phyloP scores from a whole-genome alignment of 2,888 invertebrate genomes.

The Yponomeuta sedellus region DNA sequence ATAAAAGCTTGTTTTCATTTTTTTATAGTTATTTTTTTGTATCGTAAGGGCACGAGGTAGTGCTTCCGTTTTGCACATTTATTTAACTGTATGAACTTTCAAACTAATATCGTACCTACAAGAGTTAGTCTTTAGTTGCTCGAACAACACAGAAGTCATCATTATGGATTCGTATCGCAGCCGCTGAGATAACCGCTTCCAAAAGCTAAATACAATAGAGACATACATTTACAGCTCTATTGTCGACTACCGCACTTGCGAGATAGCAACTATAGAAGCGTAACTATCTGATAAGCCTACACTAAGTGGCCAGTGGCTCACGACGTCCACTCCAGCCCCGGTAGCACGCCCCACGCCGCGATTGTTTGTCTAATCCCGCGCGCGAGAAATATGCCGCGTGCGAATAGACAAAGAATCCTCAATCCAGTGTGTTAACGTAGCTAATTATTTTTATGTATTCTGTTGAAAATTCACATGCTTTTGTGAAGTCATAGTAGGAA shows the following conservation, averaged over 20 bases:
- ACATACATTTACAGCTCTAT: conserved; percentile 60
- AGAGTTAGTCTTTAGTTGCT: not conserved
- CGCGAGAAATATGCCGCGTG: too few species aligned
- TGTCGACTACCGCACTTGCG: conserved; percentile 43
- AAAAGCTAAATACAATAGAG: conserved; percentile 46
- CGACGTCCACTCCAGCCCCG: not conserved
- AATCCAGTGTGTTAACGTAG: too few species aligned
- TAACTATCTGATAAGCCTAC: conserved; percentile 54
- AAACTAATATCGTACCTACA: not conserved
- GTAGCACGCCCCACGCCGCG: too few species aligned
- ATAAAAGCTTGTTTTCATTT: too few species aligned
- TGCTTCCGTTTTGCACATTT: not conserved
- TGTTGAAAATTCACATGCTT: too few species aligned
- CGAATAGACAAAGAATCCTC: too few species aligned
- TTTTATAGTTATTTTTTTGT: too few species aligned
- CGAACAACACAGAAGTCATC: not conserved
- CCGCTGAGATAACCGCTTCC: conserved; percentile 37
- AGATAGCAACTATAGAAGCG: conserved; percentile 30
- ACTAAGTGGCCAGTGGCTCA: conserved; percentile 9
- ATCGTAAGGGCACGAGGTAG: too few species aligned
- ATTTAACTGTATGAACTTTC: not conserved
- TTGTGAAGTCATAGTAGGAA: too few species aligned
- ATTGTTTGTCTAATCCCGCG: too few species aligned
- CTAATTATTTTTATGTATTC: too few species aligned
- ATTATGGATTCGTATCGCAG: not conserved